Conservation (phyloP, 2,797 vertebrate species). For the Denticeps clupeoides region DNA sequence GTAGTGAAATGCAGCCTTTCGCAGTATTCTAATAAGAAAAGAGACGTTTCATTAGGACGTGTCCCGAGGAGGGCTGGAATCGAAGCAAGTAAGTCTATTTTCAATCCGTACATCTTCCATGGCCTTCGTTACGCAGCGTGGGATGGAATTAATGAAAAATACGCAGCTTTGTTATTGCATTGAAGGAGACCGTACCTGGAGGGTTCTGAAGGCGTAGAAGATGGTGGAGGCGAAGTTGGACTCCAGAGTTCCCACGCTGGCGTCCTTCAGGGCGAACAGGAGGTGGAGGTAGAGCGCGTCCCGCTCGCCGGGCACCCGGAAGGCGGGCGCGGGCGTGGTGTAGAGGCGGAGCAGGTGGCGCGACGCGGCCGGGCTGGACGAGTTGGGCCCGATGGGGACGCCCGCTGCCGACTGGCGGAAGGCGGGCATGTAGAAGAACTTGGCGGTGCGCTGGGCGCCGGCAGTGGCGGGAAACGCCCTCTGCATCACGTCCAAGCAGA, state of each 20-base stretch:
- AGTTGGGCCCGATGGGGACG: conserved; percentile 56
- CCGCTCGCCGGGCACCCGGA: conserved; percentile 47
- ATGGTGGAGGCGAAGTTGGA: conserved; percentile 65
- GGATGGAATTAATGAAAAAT: too few species aligned
- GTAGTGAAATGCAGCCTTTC: too few species aligned
- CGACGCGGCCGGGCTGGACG: conserved; percentile 54
- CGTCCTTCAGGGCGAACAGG: conserved; percentile 66
- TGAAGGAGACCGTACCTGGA: too few species aligned
- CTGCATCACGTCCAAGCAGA: conserved; percentile 62
- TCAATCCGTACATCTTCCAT: too few species aligned
- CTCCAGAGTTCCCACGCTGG: conserved; percentile 61
- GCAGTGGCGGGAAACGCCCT: conserved; percentile 52
- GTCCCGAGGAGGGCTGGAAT: too few species aligned
- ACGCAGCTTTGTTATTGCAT: too few species aligned
- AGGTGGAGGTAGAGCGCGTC: conserved; percentile 68
- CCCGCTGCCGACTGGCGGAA: conserved; percentile 50
- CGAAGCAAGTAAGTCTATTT: too few species aligned
- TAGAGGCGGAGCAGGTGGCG: conserved; percentile 59
- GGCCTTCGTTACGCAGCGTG: too few species aligned
- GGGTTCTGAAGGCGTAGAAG: conserved; percentile 59
- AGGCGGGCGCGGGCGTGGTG: conserved; percentile 49
- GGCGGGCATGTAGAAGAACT: conserved; percentile 48
- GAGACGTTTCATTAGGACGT: too few species aligned
- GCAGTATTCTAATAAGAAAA: too few species aligned
- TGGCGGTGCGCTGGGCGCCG: conserved; percentile 51